Base-by-base conservation (phyloP, 2,797 vertebrate genomes). In the Lithobates pipiens region DNA sequence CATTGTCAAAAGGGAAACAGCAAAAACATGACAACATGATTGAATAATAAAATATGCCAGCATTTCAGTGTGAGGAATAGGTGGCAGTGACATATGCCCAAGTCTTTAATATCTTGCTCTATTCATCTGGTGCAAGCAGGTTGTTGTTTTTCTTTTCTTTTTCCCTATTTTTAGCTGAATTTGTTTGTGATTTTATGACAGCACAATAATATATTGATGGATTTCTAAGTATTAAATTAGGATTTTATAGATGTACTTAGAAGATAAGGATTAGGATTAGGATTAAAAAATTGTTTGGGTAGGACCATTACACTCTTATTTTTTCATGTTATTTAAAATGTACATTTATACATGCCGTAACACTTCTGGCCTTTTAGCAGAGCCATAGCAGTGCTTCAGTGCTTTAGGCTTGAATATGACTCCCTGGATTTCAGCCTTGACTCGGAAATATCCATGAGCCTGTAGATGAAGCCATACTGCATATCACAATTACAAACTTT, bases 71-170 rank as follows among this genome's bases (percentile, higher is more conserved):
- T 67, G 25, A 29, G 25, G 25, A 67, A 65, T 70, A 70, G 39
- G 69, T 34, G 29, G 18, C 29, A 72, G 69, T 72, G 69, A 72
- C 36, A 34, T 34, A 72, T 34, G 69, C 69, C 69, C 69, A 18
- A 72, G 29, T 18, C 36, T 6, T 36, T 36, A 39, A 72, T 34
- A 34, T 18, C 69, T 72, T 39, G 16, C 69, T 72, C 36, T 7
- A n/a, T 72, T 72, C 36, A 39, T 72, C 69, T 72, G 69, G 69
- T 72, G 32, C 69, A 72, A 18, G 54, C 21, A 61, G 21, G 21
- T 7, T 23, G 54, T 57, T 57, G 54, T 61, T 61, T 61, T 61
- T 61, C 5, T 23, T 61, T n/a, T 23, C 50, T 61, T 61, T 8
- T 57, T 57, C 15, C 18, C 18, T 57, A 16, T 57, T 21, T 57